phyloP scores from a whole-genome alignment of 2,888 invertebrate genomes.

The Nudaria mundana region DNA sequence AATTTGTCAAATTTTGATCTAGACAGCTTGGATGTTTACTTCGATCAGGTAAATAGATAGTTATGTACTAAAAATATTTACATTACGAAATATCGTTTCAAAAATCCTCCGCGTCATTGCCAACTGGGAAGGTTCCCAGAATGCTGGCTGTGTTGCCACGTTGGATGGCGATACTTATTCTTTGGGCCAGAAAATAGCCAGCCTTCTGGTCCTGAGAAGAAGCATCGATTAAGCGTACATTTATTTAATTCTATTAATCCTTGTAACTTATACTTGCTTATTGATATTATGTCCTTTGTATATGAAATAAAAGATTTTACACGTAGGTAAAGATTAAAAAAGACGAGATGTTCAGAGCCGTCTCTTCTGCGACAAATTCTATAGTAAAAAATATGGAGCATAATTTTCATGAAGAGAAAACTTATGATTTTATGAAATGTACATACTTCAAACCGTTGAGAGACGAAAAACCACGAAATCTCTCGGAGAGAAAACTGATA shows the following conservation, averaged over 20 bases:
- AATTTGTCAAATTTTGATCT: constrained; percentile 47
- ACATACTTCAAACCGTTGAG: constrained; percentile 41
- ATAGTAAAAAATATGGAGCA: constrained; percentile 22
- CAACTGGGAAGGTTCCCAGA: no score
- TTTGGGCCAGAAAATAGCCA: no score
- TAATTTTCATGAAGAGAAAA: constrained; percentile 21
- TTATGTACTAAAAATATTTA: background rate
- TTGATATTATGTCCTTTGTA: no score
- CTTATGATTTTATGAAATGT: constrained; percentile 32
- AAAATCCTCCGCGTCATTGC: no score
- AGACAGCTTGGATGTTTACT: constrained; percentile 47
- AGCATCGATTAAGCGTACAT: no score
- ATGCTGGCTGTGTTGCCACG: no score
- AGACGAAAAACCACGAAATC: constrained; percentile 36
- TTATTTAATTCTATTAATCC: no score
- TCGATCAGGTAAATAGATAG: constrained; percentile 51
- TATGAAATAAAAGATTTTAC: no score
- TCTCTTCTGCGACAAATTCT: constrained; percentile 20
- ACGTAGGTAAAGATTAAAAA: constrained; percentile 49
- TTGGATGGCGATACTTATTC: no score
- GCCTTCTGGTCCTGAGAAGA: no score
- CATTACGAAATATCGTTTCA: no score
- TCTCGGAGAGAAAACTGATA: constrained; percentile 59
- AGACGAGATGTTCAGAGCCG: constrained; percentile 29
- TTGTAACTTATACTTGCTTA: no score